phyloP scores from a whole-genome alignment of 2,797 vertebrate species.

The Characodon lateralis region DNA sequence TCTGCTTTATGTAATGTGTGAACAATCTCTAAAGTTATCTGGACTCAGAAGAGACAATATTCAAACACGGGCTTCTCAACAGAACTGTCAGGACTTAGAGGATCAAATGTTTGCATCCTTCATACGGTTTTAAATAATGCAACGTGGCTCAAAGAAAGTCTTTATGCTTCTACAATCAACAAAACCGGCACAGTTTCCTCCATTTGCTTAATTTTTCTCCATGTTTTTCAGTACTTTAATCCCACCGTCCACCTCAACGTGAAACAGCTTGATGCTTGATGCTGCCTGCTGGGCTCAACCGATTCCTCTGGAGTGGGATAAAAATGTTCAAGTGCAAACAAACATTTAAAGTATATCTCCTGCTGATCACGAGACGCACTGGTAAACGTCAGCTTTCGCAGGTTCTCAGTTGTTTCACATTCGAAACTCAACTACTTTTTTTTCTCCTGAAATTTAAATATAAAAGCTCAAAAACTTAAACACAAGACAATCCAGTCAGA shows the following conservation, averaged over 20 bases:
- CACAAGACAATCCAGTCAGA: slow-evolving; percentile 40
- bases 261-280: slow-evolving; percentile 40
- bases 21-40: slow-evolving; percentile 51
- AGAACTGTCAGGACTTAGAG: slow-evolving; percentile 39
- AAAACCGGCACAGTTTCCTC: slow-evolving; percentile 51
- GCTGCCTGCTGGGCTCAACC: slow-evolving; percentile 23
- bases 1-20: slow-evolving; percentile 53
- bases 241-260: slow-evolving; percentile 14
- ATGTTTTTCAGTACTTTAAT: slow-evolving; percentile 22
- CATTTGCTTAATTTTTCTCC: slow-evolving; percentile 6
- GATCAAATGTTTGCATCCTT: slow-evolving; percentile 39
- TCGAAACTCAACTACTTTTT: slow-evolving; percentile 39
- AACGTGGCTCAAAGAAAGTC: slow-evolving; percentile 31
- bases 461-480: slow-evolving; percentile 34
- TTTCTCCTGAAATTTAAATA: slow-evolving; percentile 47
- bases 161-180: slow-evolving; percentile 64
- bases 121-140: slow-evolving; percentile 43
- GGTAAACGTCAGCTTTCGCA: slow-evolving; percentile 54
- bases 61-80: slow-evolving; percentile 51
- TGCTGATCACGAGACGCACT: slow-evolving; percentile 63
- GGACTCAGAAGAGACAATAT: slow-evolving; percentile 66
- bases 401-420: slow-evolving; percentile 60
- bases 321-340: slow-evolving; percentile 74
- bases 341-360: slow-evolving; percentile 68
- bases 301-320: slow-evolving; percentile 18